These are phyloP conservation scores for Ctenomys sociabilis DNA, from an alignment of 2,113 vertebrate genomes.

Conservation along the genomic window DNA sequence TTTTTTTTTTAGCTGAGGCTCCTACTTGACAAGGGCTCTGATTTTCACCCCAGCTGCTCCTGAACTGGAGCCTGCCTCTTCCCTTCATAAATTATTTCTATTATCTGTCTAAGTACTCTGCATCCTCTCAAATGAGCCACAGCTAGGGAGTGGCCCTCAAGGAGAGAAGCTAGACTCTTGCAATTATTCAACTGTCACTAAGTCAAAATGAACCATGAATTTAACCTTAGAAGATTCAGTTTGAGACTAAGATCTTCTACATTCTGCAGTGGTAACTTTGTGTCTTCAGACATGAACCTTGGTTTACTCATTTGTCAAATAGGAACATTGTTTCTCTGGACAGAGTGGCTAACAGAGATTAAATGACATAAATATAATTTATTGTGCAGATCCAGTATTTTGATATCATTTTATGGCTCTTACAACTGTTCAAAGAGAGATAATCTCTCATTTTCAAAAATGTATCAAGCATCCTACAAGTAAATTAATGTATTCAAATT, in stretches of 20 bases:
- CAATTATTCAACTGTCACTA: neutral
- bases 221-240: neutral
- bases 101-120: neutral
- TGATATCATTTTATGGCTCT: neutral
- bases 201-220: neutral
- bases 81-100: neutral
- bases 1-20: neutral
- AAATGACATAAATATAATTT: neutral
- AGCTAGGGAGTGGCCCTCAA: neutral
- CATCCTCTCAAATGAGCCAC: neutral
- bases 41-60: neutral
- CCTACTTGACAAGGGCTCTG: neutral
- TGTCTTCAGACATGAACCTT: neutral
- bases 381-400: neutral
- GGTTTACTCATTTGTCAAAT: neutral
- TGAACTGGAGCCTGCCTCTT: neutral
- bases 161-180: neutral
- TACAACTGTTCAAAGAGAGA: neutral
- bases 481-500: neutral
- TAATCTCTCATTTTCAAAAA: conserved; percentile 15
- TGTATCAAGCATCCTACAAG: neutral
- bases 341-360: neutral
- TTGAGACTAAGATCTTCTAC: neutral
- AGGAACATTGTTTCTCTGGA: neutral
- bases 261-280: neutral